phyloP scores from a whole-genome alignment of 2,113 vertebrate species.

The Cololabis saira region DNA sequence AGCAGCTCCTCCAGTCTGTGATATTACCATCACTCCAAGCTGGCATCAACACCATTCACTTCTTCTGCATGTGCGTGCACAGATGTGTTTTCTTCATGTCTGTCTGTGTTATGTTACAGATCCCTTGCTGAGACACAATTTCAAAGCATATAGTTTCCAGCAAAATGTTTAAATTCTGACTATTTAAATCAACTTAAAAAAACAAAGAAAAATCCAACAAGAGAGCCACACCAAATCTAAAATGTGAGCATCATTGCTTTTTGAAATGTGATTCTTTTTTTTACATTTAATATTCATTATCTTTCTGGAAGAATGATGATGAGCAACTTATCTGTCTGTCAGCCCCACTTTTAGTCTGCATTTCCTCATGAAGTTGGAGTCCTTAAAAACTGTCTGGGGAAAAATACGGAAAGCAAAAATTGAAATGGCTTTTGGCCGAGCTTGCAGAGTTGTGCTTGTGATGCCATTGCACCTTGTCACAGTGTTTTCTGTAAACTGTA shows the following conservation, averaged over 20 bases:
- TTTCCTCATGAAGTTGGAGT: background rate
- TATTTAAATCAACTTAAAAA: constrained; percentile 72
- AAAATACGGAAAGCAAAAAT: background rate
- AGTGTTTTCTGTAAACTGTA: constrained; percentile 21
- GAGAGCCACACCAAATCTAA: constrained; percentile 32
- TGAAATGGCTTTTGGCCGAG: background rate
- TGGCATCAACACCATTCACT: constrained; percentile 72
- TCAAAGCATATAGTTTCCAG: constrained; percentile 68
- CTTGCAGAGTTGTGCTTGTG: background rate
- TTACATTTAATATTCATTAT: constrained; percentile 52
- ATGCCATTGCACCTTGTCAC: constrained; percentile 16
- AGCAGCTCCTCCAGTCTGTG: constrained; percentile 81
- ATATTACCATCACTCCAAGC: constrained; percentile 80
- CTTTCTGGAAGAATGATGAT: constrained; percentile 38
- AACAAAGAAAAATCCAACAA: constrained; percentile 56
- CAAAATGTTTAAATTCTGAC: constrained; percentile 62
- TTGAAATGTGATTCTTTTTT: constrained; percentile 48
- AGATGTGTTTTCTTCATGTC: constrained; percentile 44
- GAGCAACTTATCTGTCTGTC: constrained; percentile 29
- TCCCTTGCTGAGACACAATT: constrained; percentile 55
- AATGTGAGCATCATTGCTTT: constrained; percentile 43
- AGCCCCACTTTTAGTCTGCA: constrained; percentile 15
- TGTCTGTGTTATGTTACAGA: constrained; percentile 63
- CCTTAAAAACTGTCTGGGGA: background rate
- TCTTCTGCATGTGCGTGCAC: constrained; percentile 36